Conservation (phyloP, 2,797 vertebrate species). For the Phoxinus dragarum region DNA sequence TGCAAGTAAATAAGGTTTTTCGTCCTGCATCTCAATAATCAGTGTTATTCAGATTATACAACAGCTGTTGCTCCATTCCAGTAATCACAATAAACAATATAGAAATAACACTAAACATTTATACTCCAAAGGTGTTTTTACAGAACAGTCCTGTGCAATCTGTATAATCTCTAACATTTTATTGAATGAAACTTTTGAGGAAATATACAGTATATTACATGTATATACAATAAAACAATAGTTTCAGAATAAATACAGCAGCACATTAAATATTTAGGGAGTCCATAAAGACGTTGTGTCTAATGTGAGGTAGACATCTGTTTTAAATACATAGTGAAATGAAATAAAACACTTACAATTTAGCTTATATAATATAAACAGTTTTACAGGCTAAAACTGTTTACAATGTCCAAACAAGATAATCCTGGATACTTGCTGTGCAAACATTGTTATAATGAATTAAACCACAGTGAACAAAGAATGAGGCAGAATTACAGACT, state of each 20-base stretch:
- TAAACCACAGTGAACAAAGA: neutral
- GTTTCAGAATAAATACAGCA: constrained; percentile 34
- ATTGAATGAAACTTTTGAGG: neutral
- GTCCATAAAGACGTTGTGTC: constrained; percentile 6
- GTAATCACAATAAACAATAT: neutral
- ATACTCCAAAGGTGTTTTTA: neutral
- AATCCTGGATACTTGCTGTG: neutral
- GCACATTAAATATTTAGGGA: constrained; percentile 1
- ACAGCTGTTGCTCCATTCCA: neutral
- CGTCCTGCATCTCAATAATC: neutral
- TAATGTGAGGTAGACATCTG: constrained; percentile 23
- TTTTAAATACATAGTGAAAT: neutral
- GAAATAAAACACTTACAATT: neutral
- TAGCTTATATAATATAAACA: neutral
- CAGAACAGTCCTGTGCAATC: too few relatives aligned
- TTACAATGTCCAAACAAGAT: neutral
- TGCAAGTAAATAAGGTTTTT: neutral
- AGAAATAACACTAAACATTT: neutral
- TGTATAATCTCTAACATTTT: neutral
- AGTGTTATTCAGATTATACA: neutral
- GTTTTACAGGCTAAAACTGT: neutral
- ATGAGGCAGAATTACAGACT: neutral
- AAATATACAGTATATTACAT: neutral
- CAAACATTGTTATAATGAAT: constrained; percentile 1
- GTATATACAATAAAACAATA: neutral